Conservation (phyloP, 1,140 invertebrate species). For the Diorhabda carinulata region DNA sequence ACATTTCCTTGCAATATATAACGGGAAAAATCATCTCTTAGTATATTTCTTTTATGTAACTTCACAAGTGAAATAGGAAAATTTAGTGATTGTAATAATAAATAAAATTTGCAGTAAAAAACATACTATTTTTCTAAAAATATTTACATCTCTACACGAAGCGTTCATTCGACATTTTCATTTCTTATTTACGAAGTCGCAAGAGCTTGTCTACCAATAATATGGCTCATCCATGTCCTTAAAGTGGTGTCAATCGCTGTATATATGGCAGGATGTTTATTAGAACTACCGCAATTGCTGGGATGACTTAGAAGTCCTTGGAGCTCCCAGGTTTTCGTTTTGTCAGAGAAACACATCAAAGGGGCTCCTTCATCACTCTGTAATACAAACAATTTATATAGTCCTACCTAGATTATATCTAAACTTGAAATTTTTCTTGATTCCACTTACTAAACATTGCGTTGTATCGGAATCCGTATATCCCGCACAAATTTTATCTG, state of each 20-base stretch:
- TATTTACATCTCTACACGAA: no score
- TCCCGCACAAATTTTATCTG: slow-evolving; percentile 57
- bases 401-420: slow-evolving; percentile 3
- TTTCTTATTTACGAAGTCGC: neutral
- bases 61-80: no score
- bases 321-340: slow-evolving; percentile 55
- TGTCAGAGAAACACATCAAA: slow-evolving; percentile 58
- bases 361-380: slow-evolving; percentile 65
- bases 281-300: slow-evolving; percentile 54
- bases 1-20: no score
- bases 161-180: no score
- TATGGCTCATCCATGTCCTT: slow-evolving; percentile 45
- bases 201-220: slow-evolving; percentile 35
- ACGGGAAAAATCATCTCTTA: no score
- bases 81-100: no score
- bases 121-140: no score
- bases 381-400: slow-evolving; percentile 35
- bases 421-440: slow-evolving; percentile 5
- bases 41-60: no score
- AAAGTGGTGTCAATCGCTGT: slow-evolving; percentile 43
- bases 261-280: slow-evolving; percentile 57
- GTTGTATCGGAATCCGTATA: slow-evolving; percentile 55
- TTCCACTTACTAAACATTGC: slow-evolving; percentile 56
- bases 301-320: slow-evolving; percentile 60
- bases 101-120: no score